Percentiles rank a stretch among this genome's conserved stretches.
phyloP scores from a whole-genome alignment of 1,140 invertebrate species.

The Coenobita brevimanus region DNA sequence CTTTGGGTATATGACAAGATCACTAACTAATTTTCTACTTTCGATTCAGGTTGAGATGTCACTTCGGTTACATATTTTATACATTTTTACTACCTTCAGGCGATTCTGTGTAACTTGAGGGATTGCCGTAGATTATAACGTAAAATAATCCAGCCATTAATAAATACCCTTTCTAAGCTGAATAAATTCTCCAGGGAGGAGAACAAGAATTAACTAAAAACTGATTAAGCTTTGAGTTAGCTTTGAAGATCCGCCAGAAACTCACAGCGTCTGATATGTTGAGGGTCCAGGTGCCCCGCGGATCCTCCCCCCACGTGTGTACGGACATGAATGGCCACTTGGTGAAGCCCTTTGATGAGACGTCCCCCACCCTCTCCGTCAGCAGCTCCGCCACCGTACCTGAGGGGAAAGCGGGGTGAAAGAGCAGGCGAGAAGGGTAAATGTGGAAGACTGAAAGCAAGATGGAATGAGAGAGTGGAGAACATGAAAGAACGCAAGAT shows the following conservation, averaged over 20 bases:
- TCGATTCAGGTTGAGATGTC: too few species aligned
- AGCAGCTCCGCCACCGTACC: conserved; percentile 81
- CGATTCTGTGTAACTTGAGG: too few species aligned
- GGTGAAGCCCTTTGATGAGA: conserved; percentile 81
- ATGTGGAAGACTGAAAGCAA: neutral
- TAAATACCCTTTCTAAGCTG: too few species aligned
- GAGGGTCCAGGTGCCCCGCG: conserved; percentile 77
- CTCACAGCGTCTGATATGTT: conserved; percentile 58
- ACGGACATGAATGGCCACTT: conserved; percentile 94
- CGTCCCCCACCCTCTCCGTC: conserved; percentile 81
- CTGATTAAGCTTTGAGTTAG: neutral
- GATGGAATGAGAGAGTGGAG: too few species aligned
- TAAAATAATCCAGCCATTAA: too few species aligned
- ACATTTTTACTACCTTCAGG: too few species aligned
- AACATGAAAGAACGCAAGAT: too few species aligned
- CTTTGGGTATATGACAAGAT: too few species aligned
- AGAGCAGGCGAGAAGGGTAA: neutral
- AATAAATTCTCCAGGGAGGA: too few species aligned
- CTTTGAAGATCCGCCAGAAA: neutral
- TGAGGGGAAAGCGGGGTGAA: neutral
- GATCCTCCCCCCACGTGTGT: conserved; percentile 91
- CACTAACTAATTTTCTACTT: too few species aligned
- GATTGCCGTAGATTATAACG: too few species aligned
- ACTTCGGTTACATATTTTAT: too few species aligned
- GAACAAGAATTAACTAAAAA: neutral